Conservation (phyloP, 2,113 vertebrate species). For the Otis tarda region DNA sequence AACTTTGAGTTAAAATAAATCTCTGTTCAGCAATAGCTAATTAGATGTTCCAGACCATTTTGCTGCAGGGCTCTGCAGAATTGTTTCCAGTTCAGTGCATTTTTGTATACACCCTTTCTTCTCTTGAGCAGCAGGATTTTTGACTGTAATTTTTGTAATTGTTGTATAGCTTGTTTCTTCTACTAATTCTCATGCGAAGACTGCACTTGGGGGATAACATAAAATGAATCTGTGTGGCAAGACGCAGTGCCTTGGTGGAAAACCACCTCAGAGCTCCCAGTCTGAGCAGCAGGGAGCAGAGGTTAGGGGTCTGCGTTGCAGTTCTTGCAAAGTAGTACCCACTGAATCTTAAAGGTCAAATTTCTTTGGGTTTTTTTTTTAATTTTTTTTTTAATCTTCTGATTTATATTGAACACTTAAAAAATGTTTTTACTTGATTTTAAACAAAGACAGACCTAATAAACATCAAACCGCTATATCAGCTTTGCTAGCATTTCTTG, state of each 20-base stretch:
- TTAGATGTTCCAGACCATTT: constrained; percentile 39
- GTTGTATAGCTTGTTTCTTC: not conserved
- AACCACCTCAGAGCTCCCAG: not conserved
- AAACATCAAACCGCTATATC: not conserved
- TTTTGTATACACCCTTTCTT: constrained; percentile 24
- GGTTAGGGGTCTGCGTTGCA: not conserved
- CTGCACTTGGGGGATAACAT: not conserved
- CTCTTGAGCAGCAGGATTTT: constrained; percentile 9
- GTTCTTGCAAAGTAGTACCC: not conserved
- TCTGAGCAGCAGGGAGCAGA: not conserved
- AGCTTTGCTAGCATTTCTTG: not conserved
- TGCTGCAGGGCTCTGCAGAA: not conserved
- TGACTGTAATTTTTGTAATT: constrained; percentile 7
- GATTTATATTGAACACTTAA: not conserved
- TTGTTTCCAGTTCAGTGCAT: not conserved
- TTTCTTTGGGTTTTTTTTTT: not conserved
- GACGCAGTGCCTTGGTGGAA: not conserved
- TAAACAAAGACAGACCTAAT: not conserved
- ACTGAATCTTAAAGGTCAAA: not conserved
- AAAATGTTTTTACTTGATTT: not conserved
- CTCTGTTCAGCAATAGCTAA: not conserved
- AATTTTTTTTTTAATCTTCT: not conserved
- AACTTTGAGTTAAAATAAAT: constrained; percentile 8
- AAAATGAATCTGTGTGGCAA: not conserved
- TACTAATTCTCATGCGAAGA: not conserved